phyloP scores from a whole-genome alignment of 2,113 vertebrate species.

The Danio rerio region GRCz12tu NC_133185.1:23537501-23538000 shows the following conservation, averaged over 20 bases:
- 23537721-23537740: conserved; percentile 21
- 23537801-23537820: too few relatives aligned
- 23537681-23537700: conserved; percentile 41
- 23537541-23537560: conserved; percentile 10
- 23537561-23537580: conserved; percentile 3
- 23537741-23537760: conserved; percentile 19
- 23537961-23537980: too few relatives aligned
- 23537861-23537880: too few relatives aligned
- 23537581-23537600: conserved; percentile 14
- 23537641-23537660: conserved; percentile 27
- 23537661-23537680: neutral
- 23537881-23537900: too few relatives aligned
- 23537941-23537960: too few relatives aligned
- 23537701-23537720: conserved; percentile 33
- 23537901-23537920: too few relatives aligned
- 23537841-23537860: too few relatives aligned
- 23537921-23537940: too few relatives aligned
- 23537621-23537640: conserved; percentile 31
- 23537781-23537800: neutral
- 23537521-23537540: conserved; percentile 1
- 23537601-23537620: neutral
- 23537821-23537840: too few relatives aligned
- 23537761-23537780: conserved; percentile 23
- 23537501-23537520: neutral
- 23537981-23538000: too few relatives aligned